These are phyloP conservation scores for Plebejus anna DNA, from an alignment of 2,888 invertebrate species.

Conservation along the genomic window DNA sequence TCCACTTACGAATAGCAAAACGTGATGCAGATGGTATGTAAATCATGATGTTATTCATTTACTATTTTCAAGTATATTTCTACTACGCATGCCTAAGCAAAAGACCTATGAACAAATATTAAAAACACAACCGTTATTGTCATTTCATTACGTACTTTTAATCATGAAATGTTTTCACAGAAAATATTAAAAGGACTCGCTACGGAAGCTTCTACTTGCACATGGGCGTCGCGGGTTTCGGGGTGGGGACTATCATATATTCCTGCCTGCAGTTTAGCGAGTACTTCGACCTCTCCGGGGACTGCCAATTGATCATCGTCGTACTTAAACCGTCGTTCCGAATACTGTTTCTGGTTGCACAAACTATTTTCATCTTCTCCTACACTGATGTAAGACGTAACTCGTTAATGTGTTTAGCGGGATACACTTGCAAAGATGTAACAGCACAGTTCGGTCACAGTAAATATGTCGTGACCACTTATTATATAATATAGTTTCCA, in stretches of 20 bases:
- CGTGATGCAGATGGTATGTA: slow-evolving; percentile 58
- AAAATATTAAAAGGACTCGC: slow-evolving; percentile 56
- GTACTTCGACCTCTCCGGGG: slow-evolving; percentile 82
- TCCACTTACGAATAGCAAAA: slow-evolving; percentile 72
- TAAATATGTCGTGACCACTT: background rate
- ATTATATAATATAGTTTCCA: too few species aligned
- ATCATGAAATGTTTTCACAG: slow-evolving; percentile 43
- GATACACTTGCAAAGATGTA: background rate
- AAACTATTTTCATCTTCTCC: slow-evolving; percentile 86
- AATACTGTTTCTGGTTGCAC: slow-evolving; percentile 83
- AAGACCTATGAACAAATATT: background rate
- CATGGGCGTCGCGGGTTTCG: slow-evolving; percentile 83
- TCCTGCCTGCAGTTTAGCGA: slow-evolving; percentile 86
- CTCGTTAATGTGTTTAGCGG: slow-evolving; percentile 14
- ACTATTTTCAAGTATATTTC: background rate
- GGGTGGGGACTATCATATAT: slow-evolving; percentile 85
- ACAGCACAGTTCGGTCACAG: background rate
- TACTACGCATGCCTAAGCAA: background rate
- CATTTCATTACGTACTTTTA: background rate
- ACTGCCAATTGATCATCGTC: slow-evolving; percentile 80
- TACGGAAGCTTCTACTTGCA: slow-evolving; percentile 83
- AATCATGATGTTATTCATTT: background rate
- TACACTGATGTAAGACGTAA: slow-evolving; percentile 81
- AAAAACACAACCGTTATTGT: background rate
- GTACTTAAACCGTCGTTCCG: slow-evolving; percentile 82